phyloP scores from a whole-genome alignment of 1,140 invertebrate genomes.

The Hestina assimilis region DNA sequence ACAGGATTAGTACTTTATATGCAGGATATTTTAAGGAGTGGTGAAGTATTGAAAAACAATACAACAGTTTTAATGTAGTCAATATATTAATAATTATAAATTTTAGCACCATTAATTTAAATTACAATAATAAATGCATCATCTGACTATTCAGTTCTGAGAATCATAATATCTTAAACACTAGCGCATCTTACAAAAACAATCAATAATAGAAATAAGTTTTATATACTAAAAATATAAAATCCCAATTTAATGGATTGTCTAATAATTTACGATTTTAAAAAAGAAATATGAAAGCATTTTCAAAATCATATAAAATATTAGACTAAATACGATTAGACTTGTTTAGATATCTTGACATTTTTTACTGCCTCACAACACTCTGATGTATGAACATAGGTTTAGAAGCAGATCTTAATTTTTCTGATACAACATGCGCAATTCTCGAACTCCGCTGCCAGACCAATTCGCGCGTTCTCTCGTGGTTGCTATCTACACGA shows the following conservation, averaged over 20 bases:
- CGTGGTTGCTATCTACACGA: constrained; percentile 89
- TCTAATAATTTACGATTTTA: not conserved
- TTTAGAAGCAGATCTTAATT: constrained; percentile 85
- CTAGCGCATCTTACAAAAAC: not conserved
- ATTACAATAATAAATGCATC: constrained; percentile 67
- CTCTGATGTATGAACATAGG: constrained; percentile 81
- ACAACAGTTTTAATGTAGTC: constrained; percentile 18
- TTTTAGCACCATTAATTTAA: constrained; percentile 63
- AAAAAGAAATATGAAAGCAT: too few relatives aligned
- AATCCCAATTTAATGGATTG: too few relatives aligned
- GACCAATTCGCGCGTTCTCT: constrained; percentile 88
- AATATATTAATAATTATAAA: constrained; percentile 27
- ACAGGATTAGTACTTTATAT: too few relatives aligned
- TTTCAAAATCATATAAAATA: too few relatives aligned
- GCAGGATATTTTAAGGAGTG: not conserved
- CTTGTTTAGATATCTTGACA: too few relatives aligned
- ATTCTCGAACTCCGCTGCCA: constrained; percentile 90
- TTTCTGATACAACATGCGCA: constrained; percentile 89
- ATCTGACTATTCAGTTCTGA: constrained; percentile 60
- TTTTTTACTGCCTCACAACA: constrained; percentile 42
- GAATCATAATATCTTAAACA: constrained; percentile 42
- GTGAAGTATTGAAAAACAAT: not conserved
- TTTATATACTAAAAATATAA: not conserved
- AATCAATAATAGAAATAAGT: not conserved
- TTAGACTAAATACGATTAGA: too few relatives aligned